Percentiles rank a stretch among this genome's conserved stretches.
These are phyloP conservation scores for Drosophila lowei DNA, from an alignment of 1,140 invertebrate genomes.

Conservation along the genomic window DNA sequence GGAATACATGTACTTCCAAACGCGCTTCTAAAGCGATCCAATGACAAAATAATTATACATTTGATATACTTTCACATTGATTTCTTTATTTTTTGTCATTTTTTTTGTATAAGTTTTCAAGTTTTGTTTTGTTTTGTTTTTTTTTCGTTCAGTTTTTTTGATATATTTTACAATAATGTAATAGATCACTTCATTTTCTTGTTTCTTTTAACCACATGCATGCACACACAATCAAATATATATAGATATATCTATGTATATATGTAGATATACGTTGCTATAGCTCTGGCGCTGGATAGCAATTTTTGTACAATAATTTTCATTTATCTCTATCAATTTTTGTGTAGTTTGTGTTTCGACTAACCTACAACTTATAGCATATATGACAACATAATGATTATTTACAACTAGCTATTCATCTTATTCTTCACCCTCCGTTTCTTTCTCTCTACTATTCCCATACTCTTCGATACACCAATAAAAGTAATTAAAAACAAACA, in stretches of 20 bases:
- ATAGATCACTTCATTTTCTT: conserved; percentile 78
- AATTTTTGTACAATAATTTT: conserved; percentile 76
- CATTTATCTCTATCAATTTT: conserved; percentile 71
- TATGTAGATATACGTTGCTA: conserved; percentile 52
- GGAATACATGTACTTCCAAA: conserved; percentile 82
- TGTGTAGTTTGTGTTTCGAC: conserved; percentile 50
- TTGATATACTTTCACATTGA: conserved; percentile 67
- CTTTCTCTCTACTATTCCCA: conserved; percentile 38
- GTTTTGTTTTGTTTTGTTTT: conserved; percentile 42
- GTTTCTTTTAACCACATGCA: conserved; percentile 64
- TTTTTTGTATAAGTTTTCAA: conserved; percentile 60
- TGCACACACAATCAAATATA: conserved; percentile 58
- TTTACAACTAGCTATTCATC: conserved; percentile 45
- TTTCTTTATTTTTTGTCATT: conserved; percentile 76
- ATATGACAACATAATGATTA: conserved; percentile 76
- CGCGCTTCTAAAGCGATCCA: conserved; percentile 33
- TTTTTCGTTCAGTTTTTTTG: conserved; percentile 61
- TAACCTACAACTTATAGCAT: conserved; percentile 69
- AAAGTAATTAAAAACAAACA: conserved; percentile 65
- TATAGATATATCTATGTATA: conserved; percentile 46
- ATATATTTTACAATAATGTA: conserved; percentile 79
- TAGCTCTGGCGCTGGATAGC: conserved; percentile 37
- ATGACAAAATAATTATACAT: conserved; percentile 10
- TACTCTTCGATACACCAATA: conserved; percentile 51
- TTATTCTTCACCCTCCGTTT: conserved; percentile 28